phyloP scores from a whole-genome alignment of 1,140 invertebrate species.

The Agrypnia vestita region DNA sequence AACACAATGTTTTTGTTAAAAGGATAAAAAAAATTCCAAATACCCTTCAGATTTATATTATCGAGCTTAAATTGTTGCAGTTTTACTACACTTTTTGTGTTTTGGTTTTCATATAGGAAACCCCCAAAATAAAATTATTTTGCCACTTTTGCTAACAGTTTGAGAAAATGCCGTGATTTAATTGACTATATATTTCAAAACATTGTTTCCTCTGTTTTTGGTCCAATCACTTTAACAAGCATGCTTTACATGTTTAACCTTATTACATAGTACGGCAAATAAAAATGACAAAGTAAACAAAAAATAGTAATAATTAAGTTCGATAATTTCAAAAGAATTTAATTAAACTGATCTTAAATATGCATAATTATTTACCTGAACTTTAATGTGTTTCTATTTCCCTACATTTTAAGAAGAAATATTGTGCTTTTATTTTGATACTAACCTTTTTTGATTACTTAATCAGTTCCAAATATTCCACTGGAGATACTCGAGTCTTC shows the following conservation, averaged over 20 bases:
- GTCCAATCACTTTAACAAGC: constrained; percentile 9
- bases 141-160: no score
- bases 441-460: constrained; percentile 58
- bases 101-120: no score
- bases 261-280: background rate
- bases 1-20: no score
- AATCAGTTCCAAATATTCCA: constrained; percentile 73
- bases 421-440: constrained; percentile 41
- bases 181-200: no score
- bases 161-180: no score
- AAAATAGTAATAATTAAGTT: background rate
- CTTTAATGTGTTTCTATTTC: constrained; percentile 4
- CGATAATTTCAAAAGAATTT: background rate
- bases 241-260: background rate
- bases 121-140: no score
- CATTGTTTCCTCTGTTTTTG: no score
- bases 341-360: background rate
- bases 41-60: no score
- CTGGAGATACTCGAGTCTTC: constrained; percentile 74
- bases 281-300: constrained; percentile 6
- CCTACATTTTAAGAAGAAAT: constrained; percentile 1
- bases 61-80: no score
- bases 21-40: no score
- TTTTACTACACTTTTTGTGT: no score
- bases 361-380: constrained; percentile 4